Conservation (phyloP, 1,140 invertebrate genomes). For the Lithobius niger region DNA sequence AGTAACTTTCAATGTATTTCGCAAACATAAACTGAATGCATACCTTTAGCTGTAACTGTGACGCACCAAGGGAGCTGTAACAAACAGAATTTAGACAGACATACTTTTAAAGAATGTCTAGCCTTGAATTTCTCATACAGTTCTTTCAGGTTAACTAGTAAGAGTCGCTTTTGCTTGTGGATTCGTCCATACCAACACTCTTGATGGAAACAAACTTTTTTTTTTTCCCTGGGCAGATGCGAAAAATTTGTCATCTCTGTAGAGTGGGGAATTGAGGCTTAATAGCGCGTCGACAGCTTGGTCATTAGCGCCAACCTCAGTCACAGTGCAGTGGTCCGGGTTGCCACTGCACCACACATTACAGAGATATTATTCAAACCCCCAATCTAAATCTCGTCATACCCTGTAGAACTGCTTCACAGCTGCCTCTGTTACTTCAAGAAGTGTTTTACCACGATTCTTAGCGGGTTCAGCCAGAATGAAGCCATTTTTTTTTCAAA, state of each 20-base stretch:
- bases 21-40: constrained; percentile 11
- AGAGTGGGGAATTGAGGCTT: no score
- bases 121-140: constrained; percentile 16
- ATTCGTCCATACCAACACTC: constrained; percentile 10
- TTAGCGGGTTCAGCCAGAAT: neutral
- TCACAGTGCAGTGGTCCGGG: no score
- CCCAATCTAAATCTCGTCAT: no score
- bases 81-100: neutral
- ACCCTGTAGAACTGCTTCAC: constrained; percentile 6
- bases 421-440: neutral
- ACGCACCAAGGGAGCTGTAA: neutral
- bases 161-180: constrained; percentile 19
- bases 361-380: no score
- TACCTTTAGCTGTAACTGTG: constrained; percentile 13
- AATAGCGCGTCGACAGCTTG: no score
- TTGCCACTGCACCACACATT: no score
- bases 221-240: constrained; percentile 17
- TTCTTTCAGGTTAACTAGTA: constrained; percentile 20
- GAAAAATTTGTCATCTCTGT: neutral
- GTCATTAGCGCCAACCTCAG: no score
- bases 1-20: constrained; percentile 11
- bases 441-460: neutral
- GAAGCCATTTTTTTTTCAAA: neutral
- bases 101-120: constrained; percentile 6
- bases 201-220: constrained; percentile 21